Percentiles rank a stretch among this genome's conserved stretches.
Conservation (phyloP, 2,888 invertebrate species). For the Oscheius sp. region DNA sequence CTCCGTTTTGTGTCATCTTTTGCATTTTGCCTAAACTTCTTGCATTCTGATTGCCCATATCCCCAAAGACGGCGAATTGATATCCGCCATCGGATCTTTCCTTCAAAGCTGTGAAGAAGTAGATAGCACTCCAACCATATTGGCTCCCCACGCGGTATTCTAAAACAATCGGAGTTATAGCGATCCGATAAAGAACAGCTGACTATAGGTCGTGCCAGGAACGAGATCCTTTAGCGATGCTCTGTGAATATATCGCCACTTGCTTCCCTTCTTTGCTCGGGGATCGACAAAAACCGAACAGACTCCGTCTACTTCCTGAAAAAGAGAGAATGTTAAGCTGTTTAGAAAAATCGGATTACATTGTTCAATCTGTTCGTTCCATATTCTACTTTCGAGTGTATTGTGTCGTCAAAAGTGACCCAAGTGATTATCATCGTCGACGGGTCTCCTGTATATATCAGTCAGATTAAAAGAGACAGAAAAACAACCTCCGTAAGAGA, state of each 20-base stretch:
- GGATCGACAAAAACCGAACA: constrained; percentile 55
- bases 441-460: constrained; percentile 40
- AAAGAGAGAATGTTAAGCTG: background rate
- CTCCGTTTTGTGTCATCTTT: constrained; percentile 81
- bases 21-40: constrained; percentile 85
- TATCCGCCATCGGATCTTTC: constrained; percentile 39
- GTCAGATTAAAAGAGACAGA: background rate
- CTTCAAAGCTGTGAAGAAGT: constrained; percentile 53
- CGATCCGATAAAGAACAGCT: constrained; percentile 27
- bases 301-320: constrained; percentile 31
- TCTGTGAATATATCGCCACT: constrained; percentile 61
- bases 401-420: constrained; percentile 66
- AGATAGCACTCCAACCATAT: constrained; percentile 58
- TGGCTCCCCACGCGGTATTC: constrained; percentile 56
- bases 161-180: constrained; percentile 27
- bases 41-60: constrained; percentile 77
- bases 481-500: constrained; percentile 58
- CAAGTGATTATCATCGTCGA: constrained; percentile 58
- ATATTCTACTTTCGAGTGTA: constrained; percentile 59
- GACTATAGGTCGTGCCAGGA: constrained; percentile 60
- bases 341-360: background rate
- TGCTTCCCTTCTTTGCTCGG: constrained; percentile 29
- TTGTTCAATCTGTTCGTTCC: constrained; percentile 42
- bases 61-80: constrained; percentile 54
- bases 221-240: constrained; percentile 47